Conservation (phyloP, 2,888 invertebrate genomes). For the Hermodice carunculata region DNA sequence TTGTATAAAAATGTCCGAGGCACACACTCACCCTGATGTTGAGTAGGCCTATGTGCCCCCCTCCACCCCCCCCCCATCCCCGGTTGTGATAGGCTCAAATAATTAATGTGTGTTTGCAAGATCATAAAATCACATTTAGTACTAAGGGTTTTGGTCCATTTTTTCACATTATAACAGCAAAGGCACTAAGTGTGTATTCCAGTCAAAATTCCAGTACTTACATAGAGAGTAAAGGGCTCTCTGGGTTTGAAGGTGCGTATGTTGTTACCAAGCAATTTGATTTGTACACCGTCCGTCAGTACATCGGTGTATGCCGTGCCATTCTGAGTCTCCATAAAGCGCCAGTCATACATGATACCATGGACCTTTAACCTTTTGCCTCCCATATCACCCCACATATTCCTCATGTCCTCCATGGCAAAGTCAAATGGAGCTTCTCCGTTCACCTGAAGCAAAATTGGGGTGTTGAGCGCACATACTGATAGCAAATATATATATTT, state of each 20-base stretch:
- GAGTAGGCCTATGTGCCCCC: too few relatives aligned
- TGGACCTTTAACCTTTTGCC: slow-evolving; percentile 63
- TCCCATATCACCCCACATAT: slow-evolving; percentile 31
- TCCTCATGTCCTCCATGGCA: slow-evolving; percentile 82
- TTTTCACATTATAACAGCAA: too few relatives aligned
- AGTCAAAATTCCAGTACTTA: slow-evolving; percentile 64
- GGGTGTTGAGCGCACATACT: too few relatives aligned
- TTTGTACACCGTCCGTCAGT: slow-evolving; percentile 86
- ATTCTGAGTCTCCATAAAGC: slow-evolving; percentile 62
- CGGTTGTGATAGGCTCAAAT: too few relatives aligned
- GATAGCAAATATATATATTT: too few relatives aligned
- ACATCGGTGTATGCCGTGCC: slow-evolving; percentile 90
- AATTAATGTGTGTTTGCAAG: too few relatives aligned
- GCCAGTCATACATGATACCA: slow-evolving; percentile 65
- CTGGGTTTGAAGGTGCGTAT: slow-evolving; percentile 91
- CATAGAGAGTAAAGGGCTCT: slow-evolving; percentile 90
- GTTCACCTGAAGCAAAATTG: slow-evolving; percentile 77
- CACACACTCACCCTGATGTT: too few relatives aligned
- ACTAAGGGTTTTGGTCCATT: too few relatives aligned
- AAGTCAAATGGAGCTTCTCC: slow-evolving; percentile 90
- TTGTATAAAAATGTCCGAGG: too few relatives aligned
- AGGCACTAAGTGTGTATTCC: too few relatives aligned
- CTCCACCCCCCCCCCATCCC: too few relatives aligned
- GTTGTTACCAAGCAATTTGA: slow-evolving; percentile 88
- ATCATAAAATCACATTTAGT: too few relatives aligned